A percentile compares a stretch with the other conserved stretches of the same genome.
Conservation (phyloP, 1,140 invertebrate genomes). For the Lucilia sericata region DNA sequence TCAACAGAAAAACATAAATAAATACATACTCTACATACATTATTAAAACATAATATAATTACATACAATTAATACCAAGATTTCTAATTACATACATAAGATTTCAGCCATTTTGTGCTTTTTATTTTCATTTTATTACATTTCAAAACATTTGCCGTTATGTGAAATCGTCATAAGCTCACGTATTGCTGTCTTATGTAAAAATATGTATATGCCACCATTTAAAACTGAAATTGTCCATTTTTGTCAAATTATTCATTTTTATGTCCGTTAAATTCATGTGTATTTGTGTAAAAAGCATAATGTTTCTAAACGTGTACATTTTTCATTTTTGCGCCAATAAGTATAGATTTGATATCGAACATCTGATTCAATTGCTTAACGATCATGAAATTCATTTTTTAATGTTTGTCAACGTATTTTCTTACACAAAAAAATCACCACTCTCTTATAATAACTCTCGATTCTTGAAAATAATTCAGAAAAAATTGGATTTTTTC, state of each 20-base stretch:
- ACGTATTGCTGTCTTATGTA: background rate
- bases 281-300: background rate
- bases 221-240: background rate
- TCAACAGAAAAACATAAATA: conserved; percentile 12
- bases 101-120: background rate
- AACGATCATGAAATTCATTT: background rate
- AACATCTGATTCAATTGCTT: background rate
- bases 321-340: background rate
- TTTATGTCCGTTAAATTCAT: too few relatives aligned
- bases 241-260: background rate
- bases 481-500: too few relatives aligned
- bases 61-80: too few relatives aligned
- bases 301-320: background rate
- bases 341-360: background rate
- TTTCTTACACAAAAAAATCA: background rate
- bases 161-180: background rate
- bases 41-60: too few relatives aligned
- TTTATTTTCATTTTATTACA: background rate
- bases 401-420: background rate
- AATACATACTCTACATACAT: background rate
- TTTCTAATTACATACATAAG: background rate
- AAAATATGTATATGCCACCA: background rate
- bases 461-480: background rate
- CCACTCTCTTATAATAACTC: background rate
- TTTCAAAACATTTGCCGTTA: background rate